These are phyloP conservation scores for Synchiropus splendidus DNA, from an alignment of 2,113 vertebrate species.

Conservation along the genomic window DNA sequence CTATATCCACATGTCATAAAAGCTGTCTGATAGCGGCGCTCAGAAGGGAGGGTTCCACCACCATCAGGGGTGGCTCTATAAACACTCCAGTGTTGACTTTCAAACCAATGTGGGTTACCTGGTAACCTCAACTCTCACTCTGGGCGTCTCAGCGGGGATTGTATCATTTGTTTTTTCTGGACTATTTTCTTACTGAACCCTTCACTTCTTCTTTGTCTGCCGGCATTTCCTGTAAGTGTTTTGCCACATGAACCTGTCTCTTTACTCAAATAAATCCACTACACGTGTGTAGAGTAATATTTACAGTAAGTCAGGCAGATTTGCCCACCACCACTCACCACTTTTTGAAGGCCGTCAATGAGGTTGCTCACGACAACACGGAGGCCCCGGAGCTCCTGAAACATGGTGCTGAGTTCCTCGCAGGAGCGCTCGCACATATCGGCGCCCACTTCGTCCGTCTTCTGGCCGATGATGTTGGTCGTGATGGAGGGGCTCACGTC, in stretches of 20 bases:
- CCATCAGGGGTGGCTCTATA: constrained; percentile 35
- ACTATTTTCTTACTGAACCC: no score
- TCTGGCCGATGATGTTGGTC: constrained; percentile 70
- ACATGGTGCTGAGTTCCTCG: constrained; percentile 84
- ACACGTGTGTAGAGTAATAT: no score
- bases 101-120: constrained; percentile 41
- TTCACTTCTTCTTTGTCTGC: no score
- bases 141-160: constrained; percentile 3
- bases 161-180: constrained; percentile 24
- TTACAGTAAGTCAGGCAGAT: no score
- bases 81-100: constrained; percentile 48
- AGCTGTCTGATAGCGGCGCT: constrained; percentile 45
- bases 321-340: constrained; percentile 66
- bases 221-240: no score
- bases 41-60: constrained; percentile 41
- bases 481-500: constrained; percentile 74
- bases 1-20: constrained; percentile 66
- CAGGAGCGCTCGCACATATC: constrained; percentile 91
- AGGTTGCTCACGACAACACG: constrained; percentile 82
- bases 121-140: constrained; percentile 27
- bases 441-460: constrained; percentile 46
- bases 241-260: not conserved
- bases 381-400: constrained; percentile 85
- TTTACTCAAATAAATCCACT: no score
- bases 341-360: constrained; percentile 84